Evolutionary conservation across 2,797 vertebrate species (phyloP).

Genomic region (Fistularia tabacaria): DNA sequence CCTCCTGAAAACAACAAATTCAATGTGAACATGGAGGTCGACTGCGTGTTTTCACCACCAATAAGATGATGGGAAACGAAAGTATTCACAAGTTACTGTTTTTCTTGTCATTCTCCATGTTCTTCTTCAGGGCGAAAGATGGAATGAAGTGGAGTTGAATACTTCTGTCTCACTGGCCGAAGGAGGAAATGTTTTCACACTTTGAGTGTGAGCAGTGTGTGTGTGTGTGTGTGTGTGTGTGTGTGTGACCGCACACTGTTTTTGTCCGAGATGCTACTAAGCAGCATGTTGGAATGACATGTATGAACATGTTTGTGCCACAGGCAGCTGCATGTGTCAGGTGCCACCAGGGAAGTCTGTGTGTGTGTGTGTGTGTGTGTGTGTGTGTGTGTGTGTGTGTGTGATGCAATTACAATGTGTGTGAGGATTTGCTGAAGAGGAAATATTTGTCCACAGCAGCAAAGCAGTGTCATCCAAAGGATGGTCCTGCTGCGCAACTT

Average conservation of each 20-base stretch:
- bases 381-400: neutral
- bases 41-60: neutral
- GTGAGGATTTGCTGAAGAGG: neutral
- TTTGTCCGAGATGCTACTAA: conserved; percentile 44
- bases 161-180: too few species aligned
- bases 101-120: too few species aligned
- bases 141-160: too few species aligned
- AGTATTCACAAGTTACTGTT: too few species aligned
- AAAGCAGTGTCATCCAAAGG: too few species aligned
- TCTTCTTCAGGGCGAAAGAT: too few species aligned
- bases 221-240: conserved; percentile 8
- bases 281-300: conserved; percentile 67
- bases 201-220: neutral
- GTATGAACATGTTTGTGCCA: conserved; percentile 59
- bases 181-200: too few species aligned
- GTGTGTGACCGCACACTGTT: neutral
- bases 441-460: too few species aligned
- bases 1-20: conserved; percentile 12
- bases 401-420: neutral
- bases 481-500: too few species aligned
- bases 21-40: neutral
- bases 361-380: conserved; percentile 20
- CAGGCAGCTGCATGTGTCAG: conserved; percentile 66
- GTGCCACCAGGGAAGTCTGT: conserved; percentile 44
- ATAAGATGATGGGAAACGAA: too few species aligned